These are phyloP conservation scores for Macroglossus sobrinus DNA, from an alignment of 2,113 vertebrate genomes.

Conservation along the genomic window DNA sequence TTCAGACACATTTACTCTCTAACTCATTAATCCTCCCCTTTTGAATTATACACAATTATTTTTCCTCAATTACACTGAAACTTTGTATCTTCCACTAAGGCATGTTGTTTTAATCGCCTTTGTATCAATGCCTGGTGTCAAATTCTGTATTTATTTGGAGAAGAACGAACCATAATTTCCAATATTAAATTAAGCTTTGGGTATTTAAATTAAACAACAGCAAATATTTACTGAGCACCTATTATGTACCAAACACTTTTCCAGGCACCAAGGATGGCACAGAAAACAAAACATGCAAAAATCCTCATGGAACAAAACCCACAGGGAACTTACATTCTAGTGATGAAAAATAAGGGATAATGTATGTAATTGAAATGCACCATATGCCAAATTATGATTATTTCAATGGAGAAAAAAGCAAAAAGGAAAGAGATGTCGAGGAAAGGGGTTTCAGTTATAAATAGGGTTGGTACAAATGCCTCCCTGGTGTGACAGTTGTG, in stretches of 20 bases:
- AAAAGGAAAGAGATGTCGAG: not conserved
- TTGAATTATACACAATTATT: not conserved
- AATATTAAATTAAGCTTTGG: slow-evolving; percentile 23
- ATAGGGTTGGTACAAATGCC: not conserved
- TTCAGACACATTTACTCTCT: not conserved
- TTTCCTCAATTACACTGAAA: not conserved
- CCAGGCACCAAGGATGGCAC: not conserved
- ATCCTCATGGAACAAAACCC: not conserved
- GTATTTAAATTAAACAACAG: not conserved
- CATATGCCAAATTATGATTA: not conserved
- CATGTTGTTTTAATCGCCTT: not conserved
- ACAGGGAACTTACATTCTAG: not conserved
- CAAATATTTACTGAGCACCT: not conserved
- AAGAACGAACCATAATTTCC: not conserved
- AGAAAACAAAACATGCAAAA: not conserved
- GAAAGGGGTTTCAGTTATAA: not conserved
- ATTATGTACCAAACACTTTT: not conserved
- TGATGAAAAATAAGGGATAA: not conserved
- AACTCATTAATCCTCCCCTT: not conserved
- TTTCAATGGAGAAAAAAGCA: not conserved
- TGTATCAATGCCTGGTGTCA: not conserved
- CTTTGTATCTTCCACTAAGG: not conserved
- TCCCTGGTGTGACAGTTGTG: not conserved
- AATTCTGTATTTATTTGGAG: not conserved
- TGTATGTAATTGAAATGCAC: not conserved